A percentile compares a stretch with the other conserved stretches of the same genome.
phyloP scores from a whole-genome alignment of 2,113 vertebrate species.

The Chamaetylas fuelleborni region DNA sequence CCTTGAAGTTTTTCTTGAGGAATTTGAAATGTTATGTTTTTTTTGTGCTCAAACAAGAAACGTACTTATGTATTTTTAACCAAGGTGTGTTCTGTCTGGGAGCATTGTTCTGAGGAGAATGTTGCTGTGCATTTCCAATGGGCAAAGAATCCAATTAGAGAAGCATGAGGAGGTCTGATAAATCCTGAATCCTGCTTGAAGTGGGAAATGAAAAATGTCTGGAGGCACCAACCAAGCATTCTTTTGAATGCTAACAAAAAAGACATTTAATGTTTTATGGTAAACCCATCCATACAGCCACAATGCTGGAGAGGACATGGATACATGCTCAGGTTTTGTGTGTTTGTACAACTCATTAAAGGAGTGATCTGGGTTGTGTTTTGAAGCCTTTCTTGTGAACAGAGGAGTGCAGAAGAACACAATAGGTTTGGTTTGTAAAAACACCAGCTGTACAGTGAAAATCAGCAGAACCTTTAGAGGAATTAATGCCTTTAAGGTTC shows the following conservation, averaged over 20 bases:
- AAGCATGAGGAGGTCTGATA: background rate
- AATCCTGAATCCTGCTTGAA: background rate
- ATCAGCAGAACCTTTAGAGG: background rate
- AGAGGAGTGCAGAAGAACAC: background rate
- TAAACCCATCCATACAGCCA: background rate
- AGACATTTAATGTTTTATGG: background rate
- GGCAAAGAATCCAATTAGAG: slow-evolving; percentile 9
- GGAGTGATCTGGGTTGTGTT: background rate
- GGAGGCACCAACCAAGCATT: background rate
- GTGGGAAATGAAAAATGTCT: background rate
- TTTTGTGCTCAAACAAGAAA: background rate
- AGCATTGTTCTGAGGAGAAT: background rate
- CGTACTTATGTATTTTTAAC: slow-evolving; percentile 49
- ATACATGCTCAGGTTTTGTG: background rate
- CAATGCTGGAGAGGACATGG: background rate
- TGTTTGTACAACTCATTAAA: background rate
- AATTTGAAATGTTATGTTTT: background rate
- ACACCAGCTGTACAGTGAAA: background rate
- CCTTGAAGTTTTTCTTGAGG: slow-evolving; percentile 8
- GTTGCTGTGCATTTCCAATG: slow-evolving; percentile 6
- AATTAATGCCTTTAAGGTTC: background rate
- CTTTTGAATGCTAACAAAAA: background rate
- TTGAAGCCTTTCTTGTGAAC: background rate
- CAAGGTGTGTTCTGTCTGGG: background rate
- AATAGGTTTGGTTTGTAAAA: background rate